Percentiles rank a stretch among this genome's conserved stretches.
phyloP scores from a whole-genome alignment of 1,140 invertebrate genomes.

The Drosophila teissieri region DNA sequence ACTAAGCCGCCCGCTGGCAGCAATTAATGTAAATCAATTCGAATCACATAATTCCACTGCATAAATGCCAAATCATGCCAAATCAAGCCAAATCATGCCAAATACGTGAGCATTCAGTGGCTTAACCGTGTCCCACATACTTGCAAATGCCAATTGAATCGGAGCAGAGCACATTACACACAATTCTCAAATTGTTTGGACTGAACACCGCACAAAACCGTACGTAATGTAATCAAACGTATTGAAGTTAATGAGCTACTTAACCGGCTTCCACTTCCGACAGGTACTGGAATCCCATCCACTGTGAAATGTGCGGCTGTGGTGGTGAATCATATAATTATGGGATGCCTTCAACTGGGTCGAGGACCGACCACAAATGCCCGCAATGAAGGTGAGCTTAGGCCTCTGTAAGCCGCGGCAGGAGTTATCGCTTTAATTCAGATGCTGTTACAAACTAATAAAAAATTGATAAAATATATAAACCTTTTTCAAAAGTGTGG shows the following conservation, averaged over 20 bases:
- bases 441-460: too few species aligned
- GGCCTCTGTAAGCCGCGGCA: conserved; percentile 1
- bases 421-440: background rate
- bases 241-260: conserved; percentile 73
- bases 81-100: conserved; percentile 43
- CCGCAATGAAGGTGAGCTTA: conserved; percentile 17
- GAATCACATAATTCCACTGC: conserved; percentile 42
- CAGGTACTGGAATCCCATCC: conserved; percentile 17
- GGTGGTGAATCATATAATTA: conserved; percentile 31
- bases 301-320: conserved; percentile 17
- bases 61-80: conserved; percentile 51
- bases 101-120: conserved; percentile 37
- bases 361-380: conserved; percentile 56
- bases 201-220: conserved; percentile 40
- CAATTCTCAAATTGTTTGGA: conserved; percentile 52
- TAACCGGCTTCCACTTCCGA: conserved; percentile 63
- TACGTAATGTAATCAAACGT: conserved; percentile 55
- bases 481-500: too few species aligned
- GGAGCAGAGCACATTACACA: conserved; percentile 1
- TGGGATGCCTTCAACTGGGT: conserved; percentile 57
- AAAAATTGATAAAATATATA: too few species aligned
- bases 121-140: conserved; percentile 37
- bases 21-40: conserved; percentile 33
- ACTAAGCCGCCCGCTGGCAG: conserved; percentile 8
- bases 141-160: conserved; percentile 42